phyloP scores from a whole-genome alignment of 2,113 vertebrate genomes.

The Nymphicus hollandicus region DNA sequence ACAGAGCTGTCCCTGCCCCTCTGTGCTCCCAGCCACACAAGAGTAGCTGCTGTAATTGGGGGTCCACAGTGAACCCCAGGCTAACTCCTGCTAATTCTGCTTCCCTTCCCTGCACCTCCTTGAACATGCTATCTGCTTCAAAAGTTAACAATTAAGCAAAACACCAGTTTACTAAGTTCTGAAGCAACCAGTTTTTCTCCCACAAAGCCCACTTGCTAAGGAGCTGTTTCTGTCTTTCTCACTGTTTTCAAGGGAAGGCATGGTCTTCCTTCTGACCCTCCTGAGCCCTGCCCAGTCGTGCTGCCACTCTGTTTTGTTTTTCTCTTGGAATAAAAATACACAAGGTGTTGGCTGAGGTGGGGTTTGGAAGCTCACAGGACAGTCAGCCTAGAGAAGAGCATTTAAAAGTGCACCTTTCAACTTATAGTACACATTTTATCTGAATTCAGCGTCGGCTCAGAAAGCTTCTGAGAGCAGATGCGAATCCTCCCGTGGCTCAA shows the following conservation, averaged over 20 bases:
- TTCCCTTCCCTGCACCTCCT: background rate
- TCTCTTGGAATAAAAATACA: background rate
- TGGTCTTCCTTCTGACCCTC: background rate
- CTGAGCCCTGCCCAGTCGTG: background rate
- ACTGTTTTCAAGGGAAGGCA: background rate
- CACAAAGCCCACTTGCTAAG: background rate
- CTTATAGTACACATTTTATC: constrained; percentile 4
- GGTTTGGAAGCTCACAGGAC: constrained; percentile 29
- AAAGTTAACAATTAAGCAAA: background rate
- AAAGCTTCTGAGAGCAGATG: constrained; percentile 18
- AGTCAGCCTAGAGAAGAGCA: constrained; percentile 10
- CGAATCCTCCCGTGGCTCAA: background rate
- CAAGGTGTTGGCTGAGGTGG: background rate
- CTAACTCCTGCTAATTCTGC: background rate
- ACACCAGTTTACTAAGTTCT: background rate
- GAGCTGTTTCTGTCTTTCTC: background rate
- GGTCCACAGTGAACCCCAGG: background rate
- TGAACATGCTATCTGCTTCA: background rate
- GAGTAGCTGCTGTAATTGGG: background rate
- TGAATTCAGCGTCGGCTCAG: constrained; percentile 3
- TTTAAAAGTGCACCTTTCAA: constrained; percentile 25
- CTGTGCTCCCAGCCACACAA: fast-evolving
- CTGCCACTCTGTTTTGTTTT: background rate
- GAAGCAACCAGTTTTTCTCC: background rate
- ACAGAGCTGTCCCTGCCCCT: fast-evolving